These are phyloP conservation scores for Coryphaenoides rupestris DNA, from an alignment of 2,113 vertebrate species.

Conservation along the genomic window DNA sequence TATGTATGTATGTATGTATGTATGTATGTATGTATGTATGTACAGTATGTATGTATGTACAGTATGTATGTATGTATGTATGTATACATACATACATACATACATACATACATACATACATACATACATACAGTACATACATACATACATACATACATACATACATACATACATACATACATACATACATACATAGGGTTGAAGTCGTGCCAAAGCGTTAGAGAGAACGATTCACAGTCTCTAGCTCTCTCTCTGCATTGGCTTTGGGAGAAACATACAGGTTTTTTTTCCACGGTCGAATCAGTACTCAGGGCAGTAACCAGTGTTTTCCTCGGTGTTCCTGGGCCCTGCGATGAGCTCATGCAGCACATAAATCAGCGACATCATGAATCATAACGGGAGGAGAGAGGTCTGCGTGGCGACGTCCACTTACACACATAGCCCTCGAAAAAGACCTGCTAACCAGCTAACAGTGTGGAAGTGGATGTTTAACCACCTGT, in stretches of 20 bases:
- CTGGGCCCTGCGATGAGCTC: constrained; percentile 43
- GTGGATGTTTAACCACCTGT: background rate
- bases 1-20: background rate
- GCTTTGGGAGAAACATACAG: constrained; percentile 11
- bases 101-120: background rate
- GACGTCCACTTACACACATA: background rate
- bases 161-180: background rate
- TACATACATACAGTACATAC: background rate
- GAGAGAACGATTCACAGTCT: background rate
- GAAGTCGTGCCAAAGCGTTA: background rate
- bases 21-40: background rate
- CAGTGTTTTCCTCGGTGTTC: constrained; percentile 52
- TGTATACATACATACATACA: too few species aligned
- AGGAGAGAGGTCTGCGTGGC: constrained; percentile 19
- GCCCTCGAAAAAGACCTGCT: constrained; percentile 1
- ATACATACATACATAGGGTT: background rate
- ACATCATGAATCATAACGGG: constrained; percentile 44
- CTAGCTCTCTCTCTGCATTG: background rate
- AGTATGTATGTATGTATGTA: too few species aligned
- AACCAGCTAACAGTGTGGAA: constrained; percentile 16
- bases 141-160: background rate
- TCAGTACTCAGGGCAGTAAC: constrained; percentile 29
- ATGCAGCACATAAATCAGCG: constrained; percentile 48
- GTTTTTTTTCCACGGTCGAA: constrained; percentile 64
- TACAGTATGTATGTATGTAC: background rate